Evolutionary conservation across 1,140 invertebrate species (phyloP), one percentile per base, ranked within the genome.

Genomic region (Cherax destructor): DNA sequence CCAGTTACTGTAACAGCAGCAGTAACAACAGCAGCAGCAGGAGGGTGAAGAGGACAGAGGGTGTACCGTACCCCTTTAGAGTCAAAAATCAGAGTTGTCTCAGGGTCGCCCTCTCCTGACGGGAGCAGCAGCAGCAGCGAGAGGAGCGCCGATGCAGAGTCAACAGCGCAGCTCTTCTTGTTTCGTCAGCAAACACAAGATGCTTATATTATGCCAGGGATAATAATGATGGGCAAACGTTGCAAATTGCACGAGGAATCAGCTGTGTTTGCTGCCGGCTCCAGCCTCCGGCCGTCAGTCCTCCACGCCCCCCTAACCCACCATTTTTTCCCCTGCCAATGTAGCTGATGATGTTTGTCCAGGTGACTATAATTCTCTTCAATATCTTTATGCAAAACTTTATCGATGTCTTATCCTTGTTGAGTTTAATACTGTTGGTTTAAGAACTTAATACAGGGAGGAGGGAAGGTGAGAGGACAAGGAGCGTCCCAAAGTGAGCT

Each of bases 191-290:
- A 74, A 74, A 74, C 11, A 74, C 69, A 30, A 74, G 69, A 74
- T 74, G 69, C 69, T 74, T 74, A 74, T 74, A 74, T 74, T 74
- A 74, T 74, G 69, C 69, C 69, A 74, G 69, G 69, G 69, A 74
- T 74, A 74, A 74, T 74, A 74, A 74, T 74, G 69, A 74, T 74
- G 69, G 69, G 69, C 69, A 74, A 74, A 74, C 69, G 69, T 74
- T 74, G 69, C 69, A 74, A 74, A 74, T 74, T 74, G 69, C 69
- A 74, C n/a, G 69, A 74, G 69, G 69, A 74, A 74, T 74, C 69
- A 74, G n/a, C 13, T 74, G 69, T 74, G 24, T 74, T 74, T 74
- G 69, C 24, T 11, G 13, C 24, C 24, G n/a, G 24, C 13, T 24
- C 24, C n/a, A 7, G 69, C n/a, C 69, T 30, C 69, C n/a, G n/a